Evolutionary conservation across 2,797 vertebrate species (phyloP).

Genomic region (Pangasius krempfi): DNA sequence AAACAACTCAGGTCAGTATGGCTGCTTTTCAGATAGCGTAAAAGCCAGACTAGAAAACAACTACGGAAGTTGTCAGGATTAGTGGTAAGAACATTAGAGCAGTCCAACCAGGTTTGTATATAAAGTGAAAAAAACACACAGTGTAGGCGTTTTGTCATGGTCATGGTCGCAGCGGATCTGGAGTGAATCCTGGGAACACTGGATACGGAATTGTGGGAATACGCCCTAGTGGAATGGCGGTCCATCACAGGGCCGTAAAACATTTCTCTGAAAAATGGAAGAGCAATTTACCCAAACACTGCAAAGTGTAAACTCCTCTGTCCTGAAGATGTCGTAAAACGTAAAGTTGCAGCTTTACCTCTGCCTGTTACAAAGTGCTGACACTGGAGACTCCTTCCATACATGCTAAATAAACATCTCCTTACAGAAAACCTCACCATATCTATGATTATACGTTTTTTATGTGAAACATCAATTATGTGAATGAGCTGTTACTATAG

Average conservation of each 20-base stretch:
- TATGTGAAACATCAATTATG: no score
- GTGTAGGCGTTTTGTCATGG: not conserved
- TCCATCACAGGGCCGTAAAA: not conserved
- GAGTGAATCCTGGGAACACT: not conserved
- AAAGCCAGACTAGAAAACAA: not conserved
- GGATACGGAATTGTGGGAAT: not conserved
- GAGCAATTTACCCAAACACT: not conserved
- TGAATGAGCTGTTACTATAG: not conserved
- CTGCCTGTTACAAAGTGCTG: not conserved
- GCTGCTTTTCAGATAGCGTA: not conserved
- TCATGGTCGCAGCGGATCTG: not conserved
- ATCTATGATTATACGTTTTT: not conserved
- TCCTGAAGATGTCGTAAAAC: not conserved
- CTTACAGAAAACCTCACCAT: not conserved
- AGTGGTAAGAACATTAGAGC: not conserved
- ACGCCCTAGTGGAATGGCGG: not conserved
- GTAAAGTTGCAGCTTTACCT: not conserved
- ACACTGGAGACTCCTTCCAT: not conserved
- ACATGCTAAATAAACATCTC: not conserved
- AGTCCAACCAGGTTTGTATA: not conserved
- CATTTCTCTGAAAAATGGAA: not conserved
- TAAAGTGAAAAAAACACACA: not conserved
- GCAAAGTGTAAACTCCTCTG: not conserved
- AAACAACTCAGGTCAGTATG: not conserved
- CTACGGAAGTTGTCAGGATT: not conserved